Base-by-base conservation (phyloP, 2,888 invertebrate genomes). In the Drosophila diplacantha region DNA sequence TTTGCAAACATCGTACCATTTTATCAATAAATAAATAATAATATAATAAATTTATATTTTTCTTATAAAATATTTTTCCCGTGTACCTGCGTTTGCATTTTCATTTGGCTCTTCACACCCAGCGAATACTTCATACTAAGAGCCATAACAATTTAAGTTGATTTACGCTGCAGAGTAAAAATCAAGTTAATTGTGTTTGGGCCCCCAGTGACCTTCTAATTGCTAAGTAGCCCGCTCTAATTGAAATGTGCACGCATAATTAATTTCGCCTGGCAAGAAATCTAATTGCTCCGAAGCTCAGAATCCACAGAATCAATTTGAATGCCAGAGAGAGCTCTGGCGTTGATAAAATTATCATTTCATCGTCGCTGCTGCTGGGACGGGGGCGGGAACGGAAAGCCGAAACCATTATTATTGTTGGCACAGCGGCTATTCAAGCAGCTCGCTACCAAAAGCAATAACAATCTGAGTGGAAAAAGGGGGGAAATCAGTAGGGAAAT, bases 191-290 rank as follows among this genome's bases (percentile, higher is more conserved):
- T 53, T 64, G 37, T 68, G 54, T 53, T 55, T 50, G 50, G 29
- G 53, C 32, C 18, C 24, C 29, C 43, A 32, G 47, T 54, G 59
- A 71, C 38, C 55, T 59, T 65, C 49, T 71, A 65, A 72, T 68
- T 58, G 69, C 59, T 59, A 18, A 62, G 55, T 63, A 49, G 57
- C 32, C 18, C 57, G 49, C 55, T 59, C 31, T 74, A 76, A 75
- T 76, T 77, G 73, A 68, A 78, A 79, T 76, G 70, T 70, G 72
- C 64, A 78, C 79, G 75, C 75, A 75, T 76, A 81, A 81, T 80
- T 79, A 76, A 79, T 67, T 78, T 67, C 51, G 31, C 55, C 63
- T 50, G 47, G 61, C 65, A 55, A 69, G 63, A 59, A 66, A 68
- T 67, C 61, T 70, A 79, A 79, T 79, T 77, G 78, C 64, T 56